Base-by-base conservation (phyloP, 2,797 vertebrate species). In the Carapus acus region DNA sequence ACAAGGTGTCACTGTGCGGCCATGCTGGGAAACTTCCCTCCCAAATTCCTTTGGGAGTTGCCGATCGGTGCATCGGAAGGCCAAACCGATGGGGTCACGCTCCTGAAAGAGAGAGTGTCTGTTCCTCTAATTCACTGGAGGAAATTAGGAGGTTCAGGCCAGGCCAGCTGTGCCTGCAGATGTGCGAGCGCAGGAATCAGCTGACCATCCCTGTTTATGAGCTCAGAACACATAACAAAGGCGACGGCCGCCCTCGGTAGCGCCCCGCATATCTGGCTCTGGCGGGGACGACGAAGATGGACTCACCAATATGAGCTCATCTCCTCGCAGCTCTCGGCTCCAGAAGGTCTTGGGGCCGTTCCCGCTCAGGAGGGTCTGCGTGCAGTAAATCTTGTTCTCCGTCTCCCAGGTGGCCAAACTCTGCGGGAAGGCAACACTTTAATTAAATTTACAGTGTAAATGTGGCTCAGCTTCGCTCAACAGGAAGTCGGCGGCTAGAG, bases 371-470 rank as follows among this genome's bases (percentile, higher is more conserved):
- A 98, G 91, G 49, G 91, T 94, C 83, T 98, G 96, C 66, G 88
- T 92, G 87, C 94, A 98, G 78, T 87, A 88, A 57, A 98, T 94
- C 85, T 98, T 98, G 83, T 92, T 94, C 80, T 95, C 93, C 0
- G 86, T 92, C 78, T 98, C 96, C 96, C 96, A 98, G 47, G 90
- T 92, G 69, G 92, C 85, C 79, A 94, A 81, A 71, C 96, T 98
- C 96, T 98, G 88, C n/a, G n/a, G 34, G n/a, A 36, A 9, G 31
- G 7, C 8, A 36, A 15, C 8, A n/a, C 14, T 36, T 36, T 36
- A 2, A 36, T 36, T 15, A 36, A 2, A 20, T 52, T 56, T 47
- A n/a, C 9, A 27, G 1, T 41, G 18, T 48, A n/a, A n/a, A n/a
- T 57, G 18, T 41, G 17, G 62, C 37, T 21, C 24, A 18, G 15